Percentiles rank a stretch among this genome's conserved stretches.
Evolutionary conservation across 2,113 vertebrate genomes (phyloP).

Genomic region (Labrus mixtus): DNA sequence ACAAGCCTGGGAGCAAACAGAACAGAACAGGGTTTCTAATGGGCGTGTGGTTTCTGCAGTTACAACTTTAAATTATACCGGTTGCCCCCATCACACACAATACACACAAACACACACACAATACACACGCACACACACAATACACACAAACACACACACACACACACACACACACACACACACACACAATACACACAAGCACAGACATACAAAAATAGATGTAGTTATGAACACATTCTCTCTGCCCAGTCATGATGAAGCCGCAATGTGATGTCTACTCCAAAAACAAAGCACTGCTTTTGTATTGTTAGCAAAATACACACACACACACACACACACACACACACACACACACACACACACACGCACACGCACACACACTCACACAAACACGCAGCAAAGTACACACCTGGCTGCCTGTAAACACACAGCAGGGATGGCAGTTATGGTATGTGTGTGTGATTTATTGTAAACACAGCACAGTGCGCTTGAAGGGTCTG

Average conservation of each 20-base stretch:
- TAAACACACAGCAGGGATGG: not conserved
- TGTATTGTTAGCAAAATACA: not conserved
- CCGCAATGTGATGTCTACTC: not conserved
- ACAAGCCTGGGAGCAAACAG: constrained; percentile 65
- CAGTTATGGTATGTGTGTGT: not conserved
- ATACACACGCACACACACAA: too few relatives aligned
- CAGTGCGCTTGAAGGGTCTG: not conserved
- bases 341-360: too few relatives aligned
- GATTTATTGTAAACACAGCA: not conserved
- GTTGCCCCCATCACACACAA: not conserved
- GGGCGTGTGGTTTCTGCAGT: constrained; percentile 52
- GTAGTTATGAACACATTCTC: not conserved
- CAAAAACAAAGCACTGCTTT: constrained; percentile 6
- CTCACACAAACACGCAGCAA: not conserved
- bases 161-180: too few relatives aligned
- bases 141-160: too few relatives aligned
- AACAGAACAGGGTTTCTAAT: constrained; percentile 50
- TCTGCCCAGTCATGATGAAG: constrained; percentile 1
- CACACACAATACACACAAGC: too few relatives aligned
- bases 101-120: not conserved
- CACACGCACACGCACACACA: not conserved
- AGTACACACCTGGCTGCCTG: constrained; percentile 14
- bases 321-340: too few relatives aligned
- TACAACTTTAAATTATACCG: constrained; percentile 45
- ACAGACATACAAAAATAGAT: not conserved